Base-by-base conservation (phyloP, 2,888 invertebrate genomes). In the Orchestes rusci region DNA sequence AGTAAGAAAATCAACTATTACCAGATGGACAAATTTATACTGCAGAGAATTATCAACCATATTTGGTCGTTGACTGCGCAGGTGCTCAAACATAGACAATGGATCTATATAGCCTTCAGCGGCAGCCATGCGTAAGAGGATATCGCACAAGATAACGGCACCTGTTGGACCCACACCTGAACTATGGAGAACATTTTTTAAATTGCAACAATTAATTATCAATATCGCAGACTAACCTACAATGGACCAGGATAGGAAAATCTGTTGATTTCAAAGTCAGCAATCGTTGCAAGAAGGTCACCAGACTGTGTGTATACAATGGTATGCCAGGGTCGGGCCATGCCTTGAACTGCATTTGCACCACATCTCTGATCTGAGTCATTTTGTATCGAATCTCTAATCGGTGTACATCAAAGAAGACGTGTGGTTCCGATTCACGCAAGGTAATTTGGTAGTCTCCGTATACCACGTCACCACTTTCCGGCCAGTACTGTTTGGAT, bases 161-260 rank as follows among this genome's bases (percentile, higher is more conserved):
- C 79, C 79, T 4, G 79, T 78, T 50, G 77, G 66, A 2, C 78
- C 78, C 15, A 77, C 75, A 2, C 79, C 78, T 43, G 76, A 77
- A 60, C 75, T 75, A 40, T 8, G 49, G n/a, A n/a, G n/a, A n/a
- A n/a, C n/a, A n/a, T n/a, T n/a, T n/a, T n/a, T n/a, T n/a, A n/a
- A n/a, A n/a, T n/a, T n/a, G n/a, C n/a, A n/a, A n/a, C n/a, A n/a
- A n/a, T n/a, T n/a, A n/a, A n/a, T n/a, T n/a, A n/a, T n/a, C n/a
- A n/a, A n/a, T n/a, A n/a, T n/a, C n/a, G n/a, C n/a, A n/a, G n/a
- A n/a, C 31, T 36, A 50, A 65, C 64, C 64, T 65, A 65, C 77
- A 78, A 56, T 77, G 78, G 0, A 77, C 70, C 3, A 75, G 61
- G 3, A 74, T 62, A 1, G 74, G 73, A 8, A 57, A 55, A 16